These are phyloP conservation scores for Sarotherodon lohbergeri DNA, from an alignment of 2,113 vertebrate genomes.

Conservation along the genomic window DNA sequence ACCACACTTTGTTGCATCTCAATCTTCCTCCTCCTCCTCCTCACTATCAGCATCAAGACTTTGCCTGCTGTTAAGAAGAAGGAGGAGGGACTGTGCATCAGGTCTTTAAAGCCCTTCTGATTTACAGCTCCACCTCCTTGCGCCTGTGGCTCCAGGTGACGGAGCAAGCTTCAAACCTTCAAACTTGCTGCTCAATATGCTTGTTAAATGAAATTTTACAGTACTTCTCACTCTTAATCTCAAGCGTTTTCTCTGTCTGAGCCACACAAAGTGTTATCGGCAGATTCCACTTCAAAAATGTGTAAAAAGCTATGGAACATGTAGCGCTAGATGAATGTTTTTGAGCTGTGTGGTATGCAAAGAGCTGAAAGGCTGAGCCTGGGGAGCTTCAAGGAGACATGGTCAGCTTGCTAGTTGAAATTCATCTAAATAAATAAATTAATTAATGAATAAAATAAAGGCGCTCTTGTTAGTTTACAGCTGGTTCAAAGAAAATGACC, in stretches of 20 bases:
- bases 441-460: neutral
- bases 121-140: neutral
- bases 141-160: neutral
- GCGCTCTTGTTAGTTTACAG: neutral
- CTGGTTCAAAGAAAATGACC: neutral
- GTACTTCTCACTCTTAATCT: neutral
- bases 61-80: neutral
- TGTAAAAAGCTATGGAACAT: neutral
- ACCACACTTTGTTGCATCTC: neutral
- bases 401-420: neutral
- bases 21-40: neutral
- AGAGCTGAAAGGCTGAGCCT: neutral
- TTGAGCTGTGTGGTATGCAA: neutral
- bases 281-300: neutral
- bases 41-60: neutral
- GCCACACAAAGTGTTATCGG: neutral
- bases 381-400: neutral
- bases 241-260: neutral
- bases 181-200: neutral
- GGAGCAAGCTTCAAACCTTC: neutral
- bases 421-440: neutral
- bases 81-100: neutral
- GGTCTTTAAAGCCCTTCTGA: neutral
- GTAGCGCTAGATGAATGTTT: neutral
- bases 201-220: slow-evolving; percentile 32